These are phyloP conservation scores for Macroglossus sobrinus DNA, from an alignment of 2,113 vertebrate genomes.

Conservation along the genomic window DNA sequence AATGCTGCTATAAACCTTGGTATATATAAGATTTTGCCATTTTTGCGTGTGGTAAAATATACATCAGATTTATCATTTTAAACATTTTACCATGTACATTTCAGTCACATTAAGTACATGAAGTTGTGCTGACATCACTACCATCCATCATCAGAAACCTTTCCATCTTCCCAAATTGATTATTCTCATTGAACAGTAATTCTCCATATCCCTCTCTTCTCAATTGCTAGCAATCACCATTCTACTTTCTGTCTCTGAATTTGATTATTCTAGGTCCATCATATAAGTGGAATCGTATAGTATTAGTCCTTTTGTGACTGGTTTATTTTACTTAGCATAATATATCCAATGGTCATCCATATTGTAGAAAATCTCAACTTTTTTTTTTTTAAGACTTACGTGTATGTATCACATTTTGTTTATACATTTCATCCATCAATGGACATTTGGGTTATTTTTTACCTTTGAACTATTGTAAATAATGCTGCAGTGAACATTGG, in stretches of 20 bases:
- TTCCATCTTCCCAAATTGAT: not conserved
- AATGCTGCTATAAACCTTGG: not conserved
- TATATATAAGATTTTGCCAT: not conserved
- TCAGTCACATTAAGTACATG: not conserved
- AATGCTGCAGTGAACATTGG: not conserved
- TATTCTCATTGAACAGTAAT: not conserved
- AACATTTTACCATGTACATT: not conserved
- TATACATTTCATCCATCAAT: not conserved
- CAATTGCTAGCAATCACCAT: not conserved
- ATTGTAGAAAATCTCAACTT: not conserved
- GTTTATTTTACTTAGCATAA: not conserved
- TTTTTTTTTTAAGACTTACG: not conserved
- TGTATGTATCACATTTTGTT: not conserved
- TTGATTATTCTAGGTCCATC: not conserved
- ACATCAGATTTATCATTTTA: not conserved
- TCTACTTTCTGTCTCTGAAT: not conserved
- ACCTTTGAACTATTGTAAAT: not conserved
- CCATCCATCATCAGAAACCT: not conserved
- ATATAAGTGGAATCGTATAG: not conserved
- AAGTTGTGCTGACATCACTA: not conserved
- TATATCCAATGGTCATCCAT: not conserved
- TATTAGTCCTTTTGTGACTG: not conserved
- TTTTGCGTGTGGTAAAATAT: not conserved
- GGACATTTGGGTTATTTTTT: not conserved
- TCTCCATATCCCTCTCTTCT: not conserved